Conservation (phyloP, 2,113 vertebrate species). For the Mustela nigripes region DNA sequence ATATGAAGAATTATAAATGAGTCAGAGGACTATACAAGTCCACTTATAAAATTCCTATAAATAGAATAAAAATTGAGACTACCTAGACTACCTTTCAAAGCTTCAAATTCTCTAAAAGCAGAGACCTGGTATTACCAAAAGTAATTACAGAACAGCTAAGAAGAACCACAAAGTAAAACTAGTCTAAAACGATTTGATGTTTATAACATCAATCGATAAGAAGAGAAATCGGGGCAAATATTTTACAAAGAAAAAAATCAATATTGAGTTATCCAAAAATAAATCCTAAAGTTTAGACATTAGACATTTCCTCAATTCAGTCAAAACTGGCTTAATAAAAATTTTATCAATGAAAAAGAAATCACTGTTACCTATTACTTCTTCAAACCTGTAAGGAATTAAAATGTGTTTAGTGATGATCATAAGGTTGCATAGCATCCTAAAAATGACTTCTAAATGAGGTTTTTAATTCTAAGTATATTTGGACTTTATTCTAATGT, state of each 20-base stretch:
- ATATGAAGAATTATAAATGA: neutral
- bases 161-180: slow-evolving; percentile 18
- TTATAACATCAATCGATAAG: slow-evolving; percentile 27
- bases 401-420: slow-evolving; percentile 48
- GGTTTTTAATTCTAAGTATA: slow-evolving; percentile 46
- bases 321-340: neutral
- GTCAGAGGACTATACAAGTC: neutral
- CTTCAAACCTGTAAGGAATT: neutral
- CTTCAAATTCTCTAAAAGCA: neutral
- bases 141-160: neutral
- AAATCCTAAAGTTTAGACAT: slow-evolving; percentile 32
- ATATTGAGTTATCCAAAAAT: slow-evolving; percentile 39
- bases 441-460: neutral
- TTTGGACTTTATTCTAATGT: neutral
- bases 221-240: slow-evolving; percentile 17
- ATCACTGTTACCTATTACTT: slow-evolving; percentile 6
- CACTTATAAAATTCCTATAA: slow-evolving; percentile 23
- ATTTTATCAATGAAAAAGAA: neutral
- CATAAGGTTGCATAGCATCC: neutral
- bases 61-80: neutral
- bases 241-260: slow-evolving; percentile 35
- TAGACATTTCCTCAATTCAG: slow-evolving; percentile 10
- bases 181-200: slow-evolving; percentile 27
- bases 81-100: neutral
- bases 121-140: slow-evolving; percentile 2